These are phyloP conservation scores for Sinodicranocentrus sp. DNA, from an alignment of 2,888 invertebrate genomes.

Conservation along the genomic window DNA sequence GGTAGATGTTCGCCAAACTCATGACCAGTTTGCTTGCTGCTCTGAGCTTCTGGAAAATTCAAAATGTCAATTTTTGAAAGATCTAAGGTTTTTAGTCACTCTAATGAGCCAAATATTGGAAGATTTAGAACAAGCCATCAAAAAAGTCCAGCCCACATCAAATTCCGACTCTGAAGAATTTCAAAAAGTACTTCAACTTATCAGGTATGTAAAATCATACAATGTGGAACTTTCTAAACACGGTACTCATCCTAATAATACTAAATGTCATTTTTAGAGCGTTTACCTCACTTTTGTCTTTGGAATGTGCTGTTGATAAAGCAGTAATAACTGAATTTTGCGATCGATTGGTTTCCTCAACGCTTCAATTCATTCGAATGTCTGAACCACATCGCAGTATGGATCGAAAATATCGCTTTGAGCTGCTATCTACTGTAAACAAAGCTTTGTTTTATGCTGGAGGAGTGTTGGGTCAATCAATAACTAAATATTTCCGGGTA, in stretches of 20 bases:
- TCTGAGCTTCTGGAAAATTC: constrained; percentile 65
- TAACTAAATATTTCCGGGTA: constrained; percentile 59
- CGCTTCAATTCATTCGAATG: constrained; percentile 59
- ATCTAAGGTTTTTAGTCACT: constrained; percentile 60
- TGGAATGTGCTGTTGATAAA: constrained; percentile 52
- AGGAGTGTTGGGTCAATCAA: constrained; percentile 42
- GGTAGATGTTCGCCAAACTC: constrained; percentile 63
- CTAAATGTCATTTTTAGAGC: constrained; percentile 40
- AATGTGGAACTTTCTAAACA: too few species aligned
- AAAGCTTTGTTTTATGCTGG: constrained; percentile 42
- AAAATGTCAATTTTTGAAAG: constrained; percentile 63
- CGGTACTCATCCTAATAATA: constrained; percentile 19
- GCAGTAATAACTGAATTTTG: constrained; percentile 49
- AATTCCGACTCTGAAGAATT: constrained; percentile 45
- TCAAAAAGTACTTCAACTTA: constrained; percentile 57
- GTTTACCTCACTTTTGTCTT: constrained; percentile 32
- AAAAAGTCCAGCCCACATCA: constrained; percentile 48
- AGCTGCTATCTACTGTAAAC: constrained; percentile 47
- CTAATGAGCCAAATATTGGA: constrained; percentile 64
- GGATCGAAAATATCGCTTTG: constrained; percentile 44
- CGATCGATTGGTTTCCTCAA: constrained; percentile 43
- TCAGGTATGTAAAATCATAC: constrained; percentile 42
- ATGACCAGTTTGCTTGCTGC: constrained; percentile 64
- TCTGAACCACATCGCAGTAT: constrained; percentile 56
- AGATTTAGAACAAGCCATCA: constrained; percentile 58